Evolutionary conservation across 2,113 vertebrate species (phyloP).

Genomic region (Cyprinodon brontotheroides): DNA sequence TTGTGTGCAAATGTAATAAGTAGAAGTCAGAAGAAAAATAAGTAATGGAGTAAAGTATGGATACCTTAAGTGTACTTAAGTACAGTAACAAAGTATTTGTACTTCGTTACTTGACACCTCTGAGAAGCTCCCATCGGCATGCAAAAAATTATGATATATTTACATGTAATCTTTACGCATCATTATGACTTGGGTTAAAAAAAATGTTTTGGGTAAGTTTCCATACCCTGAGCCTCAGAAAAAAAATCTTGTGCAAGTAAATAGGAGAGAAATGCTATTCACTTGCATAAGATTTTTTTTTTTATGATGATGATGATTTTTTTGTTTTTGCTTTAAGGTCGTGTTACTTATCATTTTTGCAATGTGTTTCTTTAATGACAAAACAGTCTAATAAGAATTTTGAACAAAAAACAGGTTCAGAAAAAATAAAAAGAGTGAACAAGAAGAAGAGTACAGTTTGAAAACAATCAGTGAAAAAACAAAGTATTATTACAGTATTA

Average conservation of each 20-base stretch:
- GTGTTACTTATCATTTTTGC: neutral
- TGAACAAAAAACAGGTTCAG: constrained; percentile 23
- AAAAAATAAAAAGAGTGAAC: constrained; percentile 16
- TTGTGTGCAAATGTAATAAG: too few relatives aligned
- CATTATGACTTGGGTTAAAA: constrained; percentile 32
- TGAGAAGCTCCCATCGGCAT: constrained; percentile 15
- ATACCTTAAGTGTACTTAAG: too few relatives aligned
- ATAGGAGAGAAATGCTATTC: neutral
- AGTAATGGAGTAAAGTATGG: too few relatives aligned
- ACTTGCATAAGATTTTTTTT: neutral
- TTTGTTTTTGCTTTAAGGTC: neutral
- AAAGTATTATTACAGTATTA: constrained; percentile 28
- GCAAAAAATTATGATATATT: constrained; percentile 24
- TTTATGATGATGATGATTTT: neutral
- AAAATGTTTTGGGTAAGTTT: neutral
- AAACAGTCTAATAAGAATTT: constrained; percentile 6
- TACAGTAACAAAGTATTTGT: too few relatives aligned
- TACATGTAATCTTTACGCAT: constrained; percentile 5
- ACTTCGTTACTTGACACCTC: too few relatives aligned
- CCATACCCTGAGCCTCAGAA: neutral
- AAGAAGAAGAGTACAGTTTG: constrained; percentile 27
- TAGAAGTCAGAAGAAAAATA: too few relatives aligned
- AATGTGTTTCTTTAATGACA: constrained; percentile 16
- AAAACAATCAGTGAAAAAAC: constrained; percentile 7
- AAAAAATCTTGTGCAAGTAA: neutral